These are phyloP conservation scores for Numenius phaeopus DNA, from an alignment of 2,797 vertebrate genomes.

Conservation along the genomic window DNA sequence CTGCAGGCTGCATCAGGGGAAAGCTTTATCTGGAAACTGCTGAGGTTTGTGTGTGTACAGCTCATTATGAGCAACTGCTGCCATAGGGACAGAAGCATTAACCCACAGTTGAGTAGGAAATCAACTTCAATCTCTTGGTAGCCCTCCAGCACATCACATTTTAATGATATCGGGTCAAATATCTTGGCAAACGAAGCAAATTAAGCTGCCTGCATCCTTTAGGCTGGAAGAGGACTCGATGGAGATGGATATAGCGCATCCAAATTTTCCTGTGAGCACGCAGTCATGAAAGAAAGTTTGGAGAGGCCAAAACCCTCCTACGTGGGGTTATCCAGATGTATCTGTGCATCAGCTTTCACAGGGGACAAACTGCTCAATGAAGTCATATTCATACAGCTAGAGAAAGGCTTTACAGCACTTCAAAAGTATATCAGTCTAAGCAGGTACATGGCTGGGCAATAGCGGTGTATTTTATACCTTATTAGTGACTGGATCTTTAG, in stretches of 20 bases:
- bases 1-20: not conserved
- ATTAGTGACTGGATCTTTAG: not conserved
- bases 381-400: not conserved
- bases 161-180: slow-evolving; percentile 1
- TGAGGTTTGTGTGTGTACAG: not conserved
- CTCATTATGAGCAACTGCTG: slow-evolving; percentile 21
- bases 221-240: not conserved
- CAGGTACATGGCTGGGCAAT: not conserved
- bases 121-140: slow-evolving; percentile 47
- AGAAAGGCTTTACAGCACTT: not conserved
- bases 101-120: slow-evolving; percentile 33
- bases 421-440: not conserved
- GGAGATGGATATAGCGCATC: not conserved
- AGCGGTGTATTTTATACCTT: not conserved
- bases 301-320: not conserved
- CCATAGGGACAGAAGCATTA: slow-evolving; percentile 24
- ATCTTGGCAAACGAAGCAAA: slow-evolving; percentile 44
- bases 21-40: slow-evolving; percentile 35
- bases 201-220: slow-evolving; percentile 5
- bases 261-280: not conserved
- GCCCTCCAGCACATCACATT: not conserved
- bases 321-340: slow-evolving; percentile 7
- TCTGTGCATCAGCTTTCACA: not conserved
- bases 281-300: not conserved
- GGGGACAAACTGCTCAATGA: not conserved